These are phyloP conservation scores for Lepidochitona cinerea DNA, from an alignment of 2,888 invertebrate species.

Conservation along the genomic window DNA sequence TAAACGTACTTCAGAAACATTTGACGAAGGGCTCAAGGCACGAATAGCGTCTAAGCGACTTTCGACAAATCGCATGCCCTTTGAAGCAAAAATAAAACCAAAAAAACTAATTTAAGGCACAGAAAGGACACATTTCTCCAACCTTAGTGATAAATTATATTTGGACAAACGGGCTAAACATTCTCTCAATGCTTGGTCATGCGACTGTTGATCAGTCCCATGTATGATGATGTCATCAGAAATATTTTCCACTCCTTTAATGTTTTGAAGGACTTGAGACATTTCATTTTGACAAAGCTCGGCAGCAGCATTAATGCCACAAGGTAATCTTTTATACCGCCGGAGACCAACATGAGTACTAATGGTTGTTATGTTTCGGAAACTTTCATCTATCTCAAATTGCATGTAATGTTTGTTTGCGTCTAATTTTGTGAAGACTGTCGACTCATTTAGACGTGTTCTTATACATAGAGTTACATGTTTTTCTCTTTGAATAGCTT, in stretches of 20 bases:
- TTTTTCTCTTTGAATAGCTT: background rate
- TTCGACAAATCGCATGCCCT: background rate
- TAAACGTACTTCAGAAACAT: background rate
- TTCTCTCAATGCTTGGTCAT: background rate
- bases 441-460: background rate
- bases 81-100: background rate
- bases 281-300: constrained; percentile 1
- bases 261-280: background rate
- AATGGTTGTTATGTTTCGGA: background rate
- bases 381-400: background rate
- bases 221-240: background rate
- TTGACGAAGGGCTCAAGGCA: background rate
- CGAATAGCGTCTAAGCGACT: background rate
- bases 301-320: background rate
- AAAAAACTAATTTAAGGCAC: background rate
- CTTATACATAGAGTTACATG: background rate
- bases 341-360: background rate
- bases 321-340: background rate
- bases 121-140: background rate
- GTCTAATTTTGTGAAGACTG: background rate
- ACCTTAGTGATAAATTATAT: background rate
- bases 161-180: background rate
- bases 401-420: background rate
- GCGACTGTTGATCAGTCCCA: background rate
- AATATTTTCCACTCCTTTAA: background rate